phyloP scores from a whole-genome alignment of 1,140 invertebrate genomes.

The Whitmania pigra region DNA sequence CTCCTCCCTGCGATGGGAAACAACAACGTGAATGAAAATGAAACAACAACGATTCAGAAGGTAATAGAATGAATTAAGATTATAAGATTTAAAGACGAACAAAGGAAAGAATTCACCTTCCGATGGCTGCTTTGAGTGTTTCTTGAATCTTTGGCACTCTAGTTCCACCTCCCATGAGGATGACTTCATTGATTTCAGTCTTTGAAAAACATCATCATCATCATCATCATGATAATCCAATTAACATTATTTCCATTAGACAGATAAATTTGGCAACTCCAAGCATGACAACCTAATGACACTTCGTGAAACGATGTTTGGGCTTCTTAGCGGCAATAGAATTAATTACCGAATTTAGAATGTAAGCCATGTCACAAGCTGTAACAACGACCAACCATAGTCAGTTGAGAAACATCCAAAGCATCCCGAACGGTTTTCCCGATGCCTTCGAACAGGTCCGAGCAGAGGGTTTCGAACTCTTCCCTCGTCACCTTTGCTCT shows the following conservation, averaged over 20 bases:
- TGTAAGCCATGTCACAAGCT: too few species aligned
- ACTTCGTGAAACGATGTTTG: too few species aligned
- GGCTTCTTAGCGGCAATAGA: too few species aligned
- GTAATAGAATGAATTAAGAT: too few species aligned
- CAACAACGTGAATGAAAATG: too few species aligned
- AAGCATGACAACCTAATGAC: too few species aligned
- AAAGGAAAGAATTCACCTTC: slow-evolving; percentile 45
- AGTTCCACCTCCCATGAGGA: slow-evolving; percentile 85
- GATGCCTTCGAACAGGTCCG: slow-evolving; percentile 71
- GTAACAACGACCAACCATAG: slow-evolving; percentile 37
- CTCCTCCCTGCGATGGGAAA: slow-evolving; percentile 45
- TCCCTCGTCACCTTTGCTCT: slow-evolving; percentile 65
- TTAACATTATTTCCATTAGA: background rate
- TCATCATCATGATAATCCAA: background rate
- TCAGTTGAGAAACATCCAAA: slow-evolving; percentile 63
- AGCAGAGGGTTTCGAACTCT: slow-evolving; percentile 69
- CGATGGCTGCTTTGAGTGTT: slow-evolving; percentile 56
- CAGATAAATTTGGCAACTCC: background rate
- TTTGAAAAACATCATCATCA: slow-evolving; percentile 26
- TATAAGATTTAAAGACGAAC: too few species aligned
- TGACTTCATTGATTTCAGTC: slow-evolving; percentile 53
- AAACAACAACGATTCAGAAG: too few species aligned
- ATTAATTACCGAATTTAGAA: too few species aligned
- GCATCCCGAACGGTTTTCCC: slow-evolving; percentile 68
- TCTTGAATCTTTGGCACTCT: slow-evolving; percentile 83